Evolutionary conservation across 2,888 invertebrate species (phyloP).

Genomic region (Caenorhabditis japonica): DNA sequence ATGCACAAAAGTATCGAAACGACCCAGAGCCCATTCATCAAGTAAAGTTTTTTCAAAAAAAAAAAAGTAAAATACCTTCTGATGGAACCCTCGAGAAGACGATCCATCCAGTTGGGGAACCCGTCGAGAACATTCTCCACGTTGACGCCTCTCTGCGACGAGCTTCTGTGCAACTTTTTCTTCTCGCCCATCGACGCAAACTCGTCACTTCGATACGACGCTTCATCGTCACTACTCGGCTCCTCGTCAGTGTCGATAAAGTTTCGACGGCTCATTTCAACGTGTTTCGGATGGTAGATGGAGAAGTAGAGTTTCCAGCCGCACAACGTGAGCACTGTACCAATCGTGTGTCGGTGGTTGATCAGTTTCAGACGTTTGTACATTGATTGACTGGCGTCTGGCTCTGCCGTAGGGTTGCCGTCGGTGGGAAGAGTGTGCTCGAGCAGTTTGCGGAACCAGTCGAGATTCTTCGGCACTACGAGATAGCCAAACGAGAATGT

Average conservation of each 20-base stretch:
- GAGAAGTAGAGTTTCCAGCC: conserved; percentile 97
- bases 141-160: conserved; percentile 45
- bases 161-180: conserved; percentile 50
- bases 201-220: conserved; percentile 49
- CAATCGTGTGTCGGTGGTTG: conserved; percentile 95
- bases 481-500: conserved; percentile 94
- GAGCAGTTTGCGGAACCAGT: conserved; percentile 92
- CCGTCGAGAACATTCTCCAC: conserved; percentile 86
- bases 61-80: no score
- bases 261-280: conserved; percentile 51
- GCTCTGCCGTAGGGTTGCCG: conserved; percentile 44
- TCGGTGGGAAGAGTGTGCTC: conserved; percentile 85
- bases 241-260: conserved; percentile 52
- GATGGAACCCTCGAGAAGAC: conserved; percentile 94
- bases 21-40: no score
- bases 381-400: conserved; percentile 48
- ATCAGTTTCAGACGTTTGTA: conserved; percentile 80
- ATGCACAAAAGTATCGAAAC: no score
- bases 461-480: conserved; percentile 90
- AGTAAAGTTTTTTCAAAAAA: no score
- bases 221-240: conserved; percentile 34
- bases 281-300: conserved; percentile 97
- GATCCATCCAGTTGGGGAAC: conserved; percentile 94
- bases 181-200: conserved; percentile 54
- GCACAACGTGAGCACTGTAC: conserved; percentile 94